Conservation (phyloP, 2,888 invertebrate species). For the Halocaridina rubra region DNA sequence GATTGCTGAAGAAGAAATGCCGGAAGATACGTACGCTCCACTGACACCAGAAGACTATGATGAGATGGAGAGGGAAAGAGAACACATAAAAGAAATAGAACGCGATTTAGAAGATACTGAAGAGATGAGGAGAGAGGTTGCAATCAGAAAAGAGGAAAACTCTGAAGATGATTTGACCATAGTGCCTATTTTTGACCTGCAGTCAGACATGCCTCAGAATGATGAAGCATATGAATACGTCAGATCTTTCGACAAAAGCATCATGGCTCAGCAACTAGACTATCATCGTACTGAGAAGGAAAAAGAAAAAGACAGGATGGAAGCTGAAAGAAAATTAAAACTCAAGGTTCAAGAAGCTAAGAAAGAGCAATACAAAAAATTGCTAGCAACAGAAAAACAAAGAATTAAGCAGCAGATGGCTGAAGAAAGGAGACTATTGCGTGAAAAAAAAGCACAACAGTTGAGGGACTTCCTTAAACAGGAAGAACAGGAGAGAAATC, state of each 20-base stretch:
- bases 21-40: conserved; percentile 37
- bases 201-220: background rate
- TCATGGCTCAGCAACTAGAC: background rate
- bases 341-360: background rate
- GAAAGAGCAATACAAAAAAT: background rate
- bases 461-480: background rate
- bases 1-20: conserved; percentile 47
- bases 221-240: background rate
- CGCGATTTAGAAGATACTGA: background rate
- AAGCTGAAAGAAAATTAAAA: background rate
- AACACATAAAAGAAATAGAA: background rate
- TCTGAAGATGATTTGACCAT: background rate
- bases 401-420: conserved; percentile 12
- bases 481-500: background rate
- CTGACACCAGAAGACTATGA: background rate
- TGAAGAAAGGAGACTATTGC: background rate
- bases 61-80: background rate
- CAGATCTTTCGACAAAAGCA: background rate
- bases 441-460: background rate
- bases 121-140: background rate
- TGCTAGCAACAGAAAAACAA: background rate
- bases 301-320: background rate
- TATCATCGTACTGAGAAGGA: background rate
- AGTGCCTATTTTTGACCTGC: background rate
- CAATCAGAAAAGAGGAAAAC: background rate